A percentile compares a stretch with the other conserved stretches of the same genome.
These are phyloP conservation scores for Oxygymnocypris stewartii DNA, from an alignment of 2,113 vertebrate species.

Conservation along the genomic window DNA sequence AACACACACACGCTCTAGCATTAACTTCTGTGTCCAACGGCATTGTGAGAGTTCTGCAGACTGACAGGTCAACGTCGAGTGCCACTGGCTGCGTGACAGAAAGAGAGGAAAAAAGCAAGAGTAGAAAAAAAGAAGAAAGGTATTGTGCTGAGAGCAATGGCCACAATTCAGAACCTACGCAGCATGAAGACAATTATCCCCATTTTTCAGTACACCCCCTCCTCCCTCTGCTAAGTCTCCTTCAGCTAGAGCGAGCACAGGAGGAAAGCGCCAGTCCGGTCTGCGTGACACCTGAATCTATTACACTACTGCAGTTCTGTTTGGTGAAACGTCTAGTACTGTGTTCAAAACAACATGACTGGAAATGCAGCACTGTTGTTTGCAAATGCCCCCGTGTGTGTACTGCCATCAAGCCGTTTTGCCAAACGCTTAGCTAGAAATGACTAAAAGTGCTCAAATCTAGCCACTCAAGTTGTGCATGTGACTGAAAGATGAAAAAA, in stretches of 20 bases:
- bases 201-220: conserved; percentile 30
- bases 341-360: neutral
- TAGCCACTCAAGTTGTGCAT: neutral
- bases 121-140: neutral
- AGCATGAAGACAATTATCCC: conserved; percentile 48
- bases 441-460: conserved; percentile 3
- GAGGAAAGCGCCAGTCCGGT: conserved; percentile 31
- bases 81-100: conserved; percentile 9
- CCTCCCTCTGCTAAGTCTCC: conserved; percentile 16
- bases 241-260: conserved; percentile 17
- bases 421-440: neutral
- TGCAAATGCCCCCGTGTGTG: neutral
- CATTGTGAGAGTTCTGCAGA: conserved; percentile 34
- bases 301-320: conserved; percentile 22
- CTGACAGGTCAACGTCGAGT: conserved; percentile 23
- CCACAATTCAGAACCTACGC: conserved; percentile 22
- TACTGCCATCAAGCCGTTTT: conserved; percentile 8
- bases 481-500: conserved; percentile 1
- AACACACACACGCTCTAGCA: conserved; percentile 26
- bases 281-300: conserved; percentile 33
- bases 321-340: neutral
- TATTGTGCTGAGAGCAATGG: conserved; percentile 17
- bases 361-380: neutral
- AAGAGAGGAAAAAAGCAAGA: neutral
- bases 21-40: conserved; percentile 15